A percentile compares a stretch with the other conserved stretches of the same genome.
These are phyloP conservation scores for Lasius platythorax DNA, from an alignment of 2,888 invertebrate species.

Conservation along the genomic window DNA sequence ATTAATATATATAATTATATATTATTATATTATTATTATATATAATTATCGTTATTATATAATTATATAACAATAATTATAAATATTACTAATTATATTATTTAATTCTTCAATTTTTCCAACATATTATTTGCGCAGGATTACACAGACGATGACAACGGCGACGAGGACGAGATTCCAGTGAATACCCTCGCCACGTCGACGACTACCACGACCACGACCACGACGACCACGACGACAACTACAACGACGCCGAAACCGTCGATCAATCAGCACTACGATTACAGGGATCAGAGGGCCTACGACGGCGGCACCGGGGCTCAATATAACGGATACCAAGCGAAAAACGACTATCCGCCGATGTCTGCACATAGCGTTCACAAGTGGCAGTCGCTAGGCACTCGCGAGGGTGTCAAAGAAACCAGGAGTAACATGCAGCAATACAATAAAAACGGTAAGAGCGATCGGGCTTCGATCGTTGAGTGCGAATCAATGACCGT, in stretches of 20 bases:
- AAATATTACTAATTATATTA: constrained; percentile 22
- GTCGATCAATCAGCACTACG: constrained; percentile 72
- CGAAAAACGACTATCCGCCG: constrained; percentile 79
- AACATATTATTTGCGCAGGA: constrained; percentile 72
- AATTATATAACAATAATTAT: not conserved
- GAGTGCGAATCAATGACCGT: constrained; percentile 7
- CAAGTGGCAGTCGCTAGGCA: constrained; percentile 82
- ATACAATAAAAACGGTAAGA: constrained; percentile 78
- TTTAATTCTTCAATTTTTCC: not conserved
- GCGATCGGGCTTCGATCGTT: constrained; percentile 71
- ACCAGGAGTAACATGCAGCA: constrained; percentile 78
- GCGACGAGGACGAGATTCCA: constrained; percentile 76
- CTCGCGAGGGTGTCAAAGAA: constrained; percentile 80
- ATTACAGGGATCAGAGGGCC: constrained; percentile 75
- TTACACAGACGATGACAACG: constrained; percentile 80
- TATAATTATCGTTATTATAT: no score
- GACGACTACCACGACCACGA: constrained; percentile 79
- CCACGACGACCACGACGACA: constrained; percentile 78
- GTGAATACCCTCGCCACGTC: constrained; percentile 72
- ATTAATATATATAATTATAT: no score
- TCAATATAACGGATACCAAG: constrained; percentile 79
- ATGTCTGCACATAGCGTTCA: constrained; percentile 81
- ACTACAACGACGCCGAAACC: constrained; percentile 85
- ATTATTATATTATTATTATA: no score
- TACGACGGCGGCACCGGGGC: constrained; percentile 73